phyloP scores from a whole-genome alignment of 2,797 vertebrate genomes.

The Sebastes minor region DNA sequence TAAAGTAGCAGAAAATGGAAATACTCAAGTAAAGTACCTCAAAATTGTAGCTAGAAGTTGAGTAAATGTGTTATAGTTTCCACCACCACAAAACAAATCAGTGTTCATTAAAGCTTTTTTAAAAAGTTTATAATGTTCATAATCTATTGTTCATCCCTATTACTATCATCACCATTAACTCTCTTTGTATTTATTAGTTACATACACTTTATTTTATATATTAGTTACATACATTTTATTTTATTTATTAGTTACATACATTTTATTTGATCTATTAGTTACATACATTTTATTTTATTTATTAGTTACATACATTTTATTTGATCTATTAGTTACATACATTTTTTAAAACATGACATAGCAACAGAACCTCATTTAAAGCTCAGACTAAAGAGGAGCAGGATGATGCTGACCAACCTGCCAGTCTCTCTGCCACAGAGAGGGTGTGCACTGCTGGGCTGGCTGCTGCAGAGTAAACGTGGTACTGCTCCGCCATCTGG shows the following conservation, averaged over 20 bases:
- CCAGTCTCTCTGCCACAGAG: constrained; percentile 82
- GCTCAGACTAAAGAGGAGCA: neutral
- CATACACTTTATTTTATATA: neutral
- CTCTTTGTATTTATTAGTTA: neutral
- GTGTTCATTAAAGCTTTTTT: neutral
- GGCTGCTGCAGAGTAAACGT: constrained; percentile 48
- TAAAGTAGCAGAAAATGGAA: neutral
- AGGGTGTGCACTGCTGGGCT: constrained; percentile 63
- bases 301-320: neutral
- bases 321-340: neutral
- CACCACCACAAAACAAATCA: neutral
- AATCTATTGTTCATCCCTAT: neutral
- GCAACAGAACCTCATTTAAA: neutral
- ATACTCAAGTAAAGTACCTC: neutral
- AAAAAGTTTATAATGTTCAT: accelerated
- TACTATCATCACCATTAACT: neutral
- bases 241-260: neutral
- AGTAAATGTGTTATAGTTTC: neutral
- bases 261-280: too few species aligned
- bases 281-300: too few species aligned
- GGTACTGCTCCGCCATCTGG: constrained; percentile 78
- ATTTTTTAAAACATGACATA: neutral
- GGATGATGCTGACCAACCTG: constrained; percentile 69
- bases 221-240: neutral
- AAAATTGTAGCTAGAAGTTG: neutral